Evolutionary conservation across 92 coral and sea anemone genomes (phyloP), one percentile per base, ranked within the genome.

Genomic region (Heliopora coerulea): DNA sequence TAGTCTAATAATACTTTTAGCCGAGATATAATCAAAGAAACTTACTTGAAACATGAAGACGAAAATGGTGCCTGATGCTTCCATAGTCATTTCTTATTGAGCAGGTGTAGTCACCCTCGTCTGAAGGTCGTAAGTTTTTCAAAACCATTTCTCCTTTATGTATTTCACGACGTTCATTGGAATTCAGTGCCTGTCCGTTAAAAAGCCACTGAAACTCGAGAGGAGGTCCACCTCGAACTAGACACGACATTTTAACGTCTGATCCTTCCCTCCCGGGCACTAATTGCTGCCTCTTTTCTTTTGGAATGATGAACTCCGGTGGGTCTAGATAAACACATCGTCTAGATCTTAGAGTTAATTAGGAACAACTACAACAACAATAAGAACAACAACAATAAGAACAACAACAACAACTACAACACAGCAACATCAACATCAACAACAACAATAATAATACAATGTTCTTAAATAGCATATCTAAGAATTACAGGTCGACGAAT

Each of bases 191-290:
- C 31, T 26, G 17, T 70, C 77, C 77, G 20, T 70, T 54, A 37
- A 28, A 52, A 12, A 30, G 13, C 77, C 77, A 70, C 9, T 70
- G 77, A 54, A 52, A 70, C n/a, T 30, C 5, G 18, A 70, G 77
- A 20, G 77, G 77, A 12, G 77, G 48, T 9, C 77, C 77, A 10
- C 77, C 77, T 2, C 77, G 77, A 13, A 52, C 77, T 15, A 70
- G 25, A 54, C 77, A 70, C n/a, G 77, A 70, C n/a, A 70, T 20
- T 7, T 34, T 70, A 11, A 70, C 63, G 24, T 70, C 77, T 11
- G 30, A 40, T 31, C 41, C n/a, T 49, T 70, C 77, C 62, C 20
- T 24, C 17, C 63, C 35, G 3, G 11, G 18, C 3, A 54, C 21
- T 23, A 70, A 54, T 29, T 33, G 77, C 32, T 21, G 61, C 10